Conservation (phyloP, 2,797 vertebrate genomes). For the Melopsittacus undulatus region DNA sequence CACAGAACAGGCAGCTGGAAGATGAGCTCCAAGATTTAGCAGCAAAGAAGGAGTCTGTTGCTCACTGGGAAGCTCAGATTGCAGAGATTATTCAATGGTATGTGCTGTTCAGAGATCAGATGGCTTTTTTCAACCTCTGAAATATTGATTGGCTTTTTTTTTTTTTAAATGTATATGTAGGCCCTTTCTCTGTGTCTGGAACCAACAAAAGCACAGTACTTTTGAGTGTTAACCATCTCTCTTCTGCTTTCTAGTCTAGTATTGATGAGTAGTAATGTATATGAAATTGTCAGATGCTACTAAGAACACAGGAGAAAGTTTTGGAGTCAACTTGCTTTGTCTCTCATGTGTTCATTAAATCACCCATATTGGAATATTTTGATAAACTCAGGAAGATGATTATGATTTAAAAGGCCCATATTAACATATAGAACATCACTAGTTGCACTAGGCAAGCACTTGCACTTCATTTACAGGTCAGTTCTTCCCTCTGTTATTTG, state of each 20-base stretch:
- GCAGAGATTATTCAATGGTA: slow-evolving; percentile 98
- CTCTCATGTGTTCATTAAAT: neutral
- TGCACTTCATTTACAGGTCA: neutral
- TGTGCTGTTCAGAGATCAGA: slow-evolving; percentile 3
- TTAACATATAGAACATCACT: neutral
- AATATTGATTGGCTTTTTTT: neutral
- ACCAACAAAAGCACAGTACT: neutral
- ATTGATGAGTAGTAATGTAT: neutral
- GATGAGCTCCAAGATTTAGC: slow-evolving; percentile 92
- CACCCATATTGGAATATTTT: neutral
- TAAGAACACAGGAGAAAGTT: neutral
- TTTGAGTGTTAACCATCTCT: neutral
- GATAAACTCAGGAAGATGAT: neutral
- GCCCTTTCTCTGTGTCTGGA: neutral
- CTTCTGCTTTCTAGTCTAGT: neutral
- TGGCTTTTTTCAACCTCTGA: neutral
- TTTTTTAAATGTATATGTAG: neutral
- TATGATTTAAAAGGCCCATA: neutral
- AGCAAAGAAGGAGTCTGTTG: slow-evolving; percentile 92
- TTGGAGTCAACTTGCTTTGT: neutral
- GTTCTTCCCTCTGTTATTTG: neutral
- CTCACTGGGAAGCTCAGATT: slow-evolving; percentile 98
- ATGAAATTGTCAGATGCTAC: neutral
- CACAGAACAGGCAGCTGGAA: slow-evolving; percentile 92
- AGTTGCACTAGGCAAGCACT: neutral